Evolutionary conservation across 2,113 vertebrate genomes (phyloP).

Genomic region (Macroglossus sobrinus): DNA sequence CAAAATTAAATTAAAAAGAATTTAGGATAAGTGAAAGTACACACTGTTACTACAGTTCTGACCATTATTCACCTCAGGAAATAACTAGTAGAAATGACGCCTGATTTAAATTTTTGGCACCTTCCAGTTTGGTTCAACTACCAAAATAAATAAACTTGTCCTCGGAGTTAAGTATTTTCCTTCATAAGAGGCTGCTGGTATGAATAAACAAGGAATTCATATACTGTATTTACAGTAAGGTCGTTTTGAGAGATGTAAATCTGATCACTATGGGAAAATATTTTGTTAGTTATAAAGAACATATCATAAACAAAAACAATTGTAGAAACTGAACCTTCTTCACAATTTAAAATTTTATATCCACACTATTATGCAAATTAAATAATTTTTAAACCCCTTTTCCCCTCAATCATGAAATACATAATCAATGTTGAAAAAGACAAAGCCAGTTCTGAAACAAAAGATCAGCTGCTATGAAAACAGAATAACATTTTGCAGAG

Average conservation of each 20-base stretch:
- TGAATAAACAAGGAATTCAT: background rate
- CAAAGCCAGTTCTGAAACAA: conserved; percentile 37
- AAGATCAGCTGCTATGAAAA: conserved; percentile 46
- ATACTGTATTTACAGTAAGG: conserved; percentile 21
- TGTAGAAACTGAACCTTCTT: background rate
- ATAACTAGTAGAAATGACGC: conserved; percentile 1
- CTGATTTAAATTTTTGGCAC: conserved; percentile 44
- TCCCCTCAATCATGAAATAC: background rate
- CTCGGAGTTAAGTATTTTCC: conserved; percentile 19
- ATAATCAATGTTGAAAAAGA: conserved; percentile 11
- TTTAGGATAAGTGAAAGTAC: conserved; percentile 9
- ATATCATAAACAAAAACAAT: background rate
- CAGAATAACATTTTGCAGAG: conserved; percentile 32
- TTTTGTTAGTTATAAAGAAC: conserved; percentile 41
- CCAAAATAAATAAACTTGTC: conserved; percentile 10
- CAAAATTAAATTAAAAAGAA: conserved; percentile 40
- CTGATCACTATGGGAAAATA: conserved; percentile 29
- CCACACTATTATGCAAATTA: background rate
- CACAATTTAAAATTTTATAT: conserved; percentile 44
- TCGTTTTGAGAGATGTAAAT: conserved; percentile 12
- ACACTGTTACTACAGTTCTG: background rate
- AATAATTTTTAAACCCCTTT: background rate
- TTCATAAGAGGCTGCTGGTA: background rate
- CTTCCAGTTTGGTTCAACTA: conserved; percentile 39
- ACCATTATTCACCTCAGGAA: conserved; percentile 40